phyloP scores from a whole-genome alignment of 2,113 vertebrate genomes.

The Dermatemys mawii region DNA sequence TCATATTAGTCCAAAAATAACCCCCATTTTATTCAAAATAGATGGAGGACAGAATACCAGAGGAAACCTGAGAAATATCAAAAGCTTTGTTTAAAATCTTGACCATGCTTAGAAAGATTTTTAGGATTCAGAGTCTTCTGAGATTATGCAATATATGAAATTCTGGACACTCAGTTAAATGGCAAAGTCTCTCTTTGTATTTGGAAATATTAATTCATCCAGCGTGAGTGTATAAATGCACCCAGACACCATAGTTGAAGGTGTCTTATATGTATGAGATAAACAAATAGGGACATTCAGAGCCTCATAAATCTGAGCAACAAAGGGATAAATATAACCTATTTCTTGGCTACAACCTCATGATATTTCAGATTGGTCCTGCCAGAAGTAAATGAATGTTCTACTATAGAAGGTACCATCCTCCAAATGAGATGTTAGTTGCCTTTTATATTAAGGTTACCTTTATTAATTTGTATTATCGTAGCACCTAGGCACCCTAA shows the following conservation, averaged over 20 bases:
- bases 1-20: background rate
- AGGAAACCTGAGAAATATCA: background rate
- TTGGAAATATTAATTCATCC: background rate
- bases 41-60: background rate
- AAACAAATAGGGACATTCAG: background rate
- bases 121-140: background rate
- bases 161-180: background rate
- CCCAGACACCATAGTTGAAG: background rate
- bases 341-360: background rate
- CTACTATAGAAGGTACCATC: background rate
- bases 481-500: background rate
- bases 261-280: background rate
- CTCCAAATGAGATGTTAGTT: background rate
- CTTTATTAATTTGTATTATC: background rate
- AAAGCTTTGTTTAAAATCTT: background rate
- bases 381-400: background rate
- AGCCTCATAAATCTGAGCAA: background rate
- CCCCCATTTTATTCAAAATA: background rate
- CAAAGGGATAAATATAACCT: background rate
- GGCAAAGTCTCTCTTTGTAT: background rate
- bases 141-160: background rate
- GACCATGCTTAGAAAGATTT: background rate
- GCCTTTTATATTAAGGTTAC: background rate
- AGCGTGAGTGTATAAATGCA: background rate
- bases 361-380: background rate